These are phyloP conservation scores for Meandrusa payeni DNA, from an alignment of 2,888 invertebrate genomes.

Conservation along the genomic window DNA sequence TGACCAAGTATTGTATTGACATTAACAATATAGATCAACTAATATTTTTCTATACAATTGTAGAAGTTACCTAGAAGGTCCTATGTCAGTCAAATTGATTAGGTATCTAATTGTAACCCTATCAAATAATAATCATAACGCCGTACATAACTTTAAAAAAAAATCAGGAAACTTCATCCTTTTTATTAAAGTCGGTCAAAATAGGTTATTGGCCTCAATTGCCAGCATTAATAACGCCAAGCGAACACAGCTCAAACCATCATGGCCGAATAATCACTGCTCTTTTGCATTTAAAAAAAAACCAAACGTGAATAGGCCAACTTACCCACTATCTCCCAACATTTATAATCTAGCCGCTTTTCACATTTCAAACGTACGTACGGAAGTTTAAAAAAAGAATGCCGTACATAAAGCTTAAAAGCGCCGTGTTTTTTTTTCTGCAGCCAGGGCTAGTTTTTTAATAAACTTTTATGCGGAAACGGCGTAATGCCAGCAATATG, in stretches of 20 bases:
- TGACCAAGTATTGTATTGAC: too few relatives aligned
- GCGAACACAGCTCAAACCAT: not conserved
- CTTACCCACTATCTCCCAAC: slow-evolving; percentile 5
- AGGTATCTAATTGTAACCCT: too few relatives aligned
- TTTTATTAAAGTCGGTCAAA: too few relatives aligned
- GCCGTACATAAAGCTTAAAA: slow-evolving; percentile 11
- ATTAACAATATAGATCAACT: too few relatives aligned
- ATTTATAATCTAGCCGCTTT: slow-evolving; percentile 16
- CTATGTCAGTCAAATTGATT: too few relatives aligned
- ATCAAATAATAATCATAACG: too few relatives aligned
- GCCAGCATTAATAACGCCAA: not conserved
- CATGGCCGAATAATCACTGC: not conserved
- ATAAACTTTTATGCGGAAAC: slow-evolving; percentile 21
- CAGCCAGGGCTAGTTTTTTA: slow-evolving; percentile 11
- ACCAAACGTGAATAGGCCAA: not conserved
- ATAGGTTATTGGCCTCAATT: too few relatives aligned
- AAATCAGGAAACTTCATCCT: too few relatives aligned
- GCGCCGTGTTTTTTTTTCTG: not conserved
- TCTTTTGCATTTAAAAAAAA: slow-evolving; percentile 6
- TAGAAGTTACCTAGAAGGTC: too few relatives aligned
- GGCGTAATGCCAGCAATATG: slow-evolving; percentile 14
- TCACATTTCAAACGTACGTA: slow-evolving; percentile 10
- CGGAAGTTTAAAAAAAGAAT: slow-evolving; percentile 20
- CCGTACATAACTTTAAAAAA: too few relatives aligned
- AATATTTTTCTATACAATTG: too few relatives aligned